Evolutionary conservation across 2,888 invertebrate species (phyloP).

Genomic region (Apamea anceps): DNA sequence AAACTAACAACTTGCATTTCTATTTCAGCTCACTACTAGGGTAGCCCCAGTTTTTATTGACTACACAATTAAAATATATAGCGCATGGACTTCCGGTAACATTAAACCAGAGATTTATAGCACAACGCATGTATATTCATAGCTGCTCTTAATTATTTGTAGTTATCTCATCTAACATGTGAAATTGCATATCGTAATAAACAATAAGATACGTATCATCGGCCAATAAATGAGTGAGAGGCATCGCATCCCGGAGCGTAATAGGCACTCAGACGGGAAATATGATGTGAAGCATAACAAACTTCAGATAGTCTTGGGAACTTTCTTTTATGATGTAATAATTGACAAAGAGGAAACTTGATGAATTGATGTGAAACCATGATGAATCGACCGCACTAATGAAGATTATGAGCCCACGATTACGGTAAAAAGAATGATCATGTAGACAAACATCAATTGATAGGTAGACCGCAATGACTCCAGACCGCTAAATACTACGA

Average conservation of each 20-base stretch:
- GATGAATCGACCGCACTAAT: slow-evolving; percentile 76
- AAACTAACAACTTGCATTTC: slow-evolving; percentile 4
- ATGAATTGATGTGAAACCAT: slow-evolving; percentile 80
- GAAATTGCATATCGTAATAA: slow-evolving; percentile 68
- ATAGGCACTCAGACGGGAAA: slow-evolving; percentile 76
- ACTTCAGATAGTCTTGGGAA: slow-evolving; percentile 82
- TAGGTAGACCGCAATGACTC: slow-evolving; percentile 35
- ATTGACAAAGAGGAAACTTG: slow-evolving; percentile 78
- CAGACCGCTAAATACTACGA: slow-evolving; percentile 29
- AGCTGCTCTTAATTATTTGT: slow-evolving; percentile 60
- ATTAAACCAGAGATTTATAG: slow-evolving; percentile 59
- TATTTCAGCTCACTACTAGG: slow-evolving; percentile 23
- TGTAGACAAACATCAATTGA: slow-evolving; percentile 34
- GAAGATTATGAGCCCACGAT: slow-evolving; percentile 64
- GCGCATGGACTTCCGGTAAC: slow-evolving; percentile 37
- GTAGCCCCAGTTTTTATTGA: slow-evolving; percentile 32
- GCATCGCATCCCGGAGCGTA: slow-evolving; percentile 73
- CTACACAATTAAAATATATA: slow-evolving; percentile 30
- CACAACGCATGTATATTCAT: slow-evolving; percentile 27
- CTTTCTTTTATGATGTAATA: slow-evolving; percentile 81
- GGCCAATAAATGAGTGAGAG: slow-evolving; percentile 75
- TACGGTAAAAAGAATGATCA: slow-evolving; percentile 55
- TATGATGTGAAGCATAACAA: slow-evolving; percentile 79
- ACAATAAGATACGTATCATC: slow-evolving; percentile 76
- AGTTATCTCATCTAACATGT: slow-evolving; percentile 56